Percentiles rank a stretch among this genome's conserved stretches.
Evolutionary conservation across 2,113 vertebrate genomes (phyloP).

Genomic region (Lasiurus cinereus): DNA sequence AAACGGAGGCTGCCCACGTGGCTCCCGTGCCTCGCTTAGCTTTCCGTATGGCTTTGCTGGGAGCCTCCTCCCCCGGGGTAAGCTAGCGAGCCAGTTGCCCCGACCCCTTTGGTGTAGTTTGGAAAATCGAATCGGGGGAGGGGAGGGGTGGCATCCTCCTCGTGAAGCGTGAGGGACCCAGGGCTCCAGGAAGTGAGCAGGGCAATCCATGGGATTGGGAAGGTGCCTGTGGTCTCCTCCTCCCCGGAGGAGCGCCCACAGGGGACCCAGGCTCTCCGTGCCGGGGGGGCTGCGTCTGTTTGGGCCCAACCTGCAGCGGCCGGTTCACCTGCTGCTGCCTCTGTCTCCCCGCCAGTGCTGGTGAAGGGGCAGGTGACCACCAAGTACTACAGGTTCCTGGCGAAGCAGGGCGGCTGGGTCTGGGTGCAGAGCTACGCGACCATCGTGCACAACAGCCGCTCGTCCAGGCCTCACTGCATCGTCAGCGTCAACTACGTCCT

Average conservation of each 20-base stretch:
- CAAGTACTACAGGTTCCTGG: conserved; percentile 97
- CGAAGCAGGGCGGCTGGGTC: conserved; percentile 98
- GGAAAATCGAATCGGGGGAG: background rate
- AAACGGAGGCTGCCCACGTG: background rate
- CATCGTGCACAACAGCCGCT: conserved; percentile 98
- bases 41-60: background rate
- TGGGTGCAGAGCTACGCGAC: conserved; percentile 99
- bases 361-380: conserved; percentile 99
- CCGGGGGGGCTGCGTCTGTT: background rate
- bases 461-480: conserved; percentile 97
- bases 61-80: background rate
- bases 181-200: background rate
- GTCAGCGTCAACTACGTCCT: conserved; percentile 99
- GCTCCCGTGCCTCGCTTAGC: background rate
- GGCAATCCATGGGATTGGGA: background rate
- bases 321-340: background rate
- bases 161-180: background rate
- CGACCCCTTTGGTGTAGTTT: background rate
- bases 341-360: conserved; percentile 89
- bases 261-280: background rate
- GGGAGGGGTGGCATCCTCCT: background rate
- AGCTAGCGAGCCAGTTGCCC: background rate
- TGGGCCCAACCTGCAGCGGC: background rate
- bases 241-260: background rate
- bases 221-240: background rate